Conservation (phyloP, 2,888 invertebrate genomes). For the Tortricodes alternella region DNA sequence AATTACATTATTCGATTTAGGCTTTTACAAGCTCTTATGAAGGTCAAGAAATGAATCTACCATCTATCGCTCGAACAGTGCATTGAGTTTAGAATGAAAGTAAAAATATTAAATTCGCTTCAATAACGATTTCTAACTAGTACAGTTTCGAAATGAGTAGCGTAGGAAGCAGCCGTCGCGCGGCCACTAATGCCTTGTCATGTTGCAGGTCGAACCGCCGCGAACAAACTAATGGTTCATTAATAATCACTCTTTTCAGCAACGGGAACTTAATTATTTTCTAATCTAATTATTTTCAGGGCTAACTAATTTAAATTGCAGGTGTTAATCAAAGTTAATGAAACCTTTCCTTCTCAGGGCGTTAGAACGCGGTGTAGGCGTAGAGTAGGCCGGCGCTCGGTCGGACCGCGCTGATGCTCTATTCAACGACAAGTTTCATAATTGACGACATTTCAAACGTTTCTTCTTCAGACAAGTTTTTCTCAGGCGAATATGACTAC, state of each 20-base stretch:
- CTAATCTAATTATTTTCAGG: conserved; percentile 72
- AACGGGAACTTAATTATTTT: conserved; percentile 44
- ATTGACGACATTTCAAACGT: neutral
- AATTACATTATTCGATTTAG: no score
- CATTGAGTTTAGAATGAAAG: neutral
- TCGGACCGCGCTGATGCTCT: neutral
- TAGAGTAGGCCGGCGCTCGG: conserved; percentile 32
- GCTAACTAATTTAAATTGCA: conserved; percentile 72
- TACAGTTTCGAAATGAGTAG: no score
- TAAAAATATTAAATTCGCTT: neutral
- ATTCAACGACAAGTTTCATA: neutral
- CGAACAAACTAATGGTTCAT: conserved; percentile 40
- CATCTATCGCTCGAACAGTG: no score
- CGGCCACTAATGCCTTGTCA: conserved; percentile 23
- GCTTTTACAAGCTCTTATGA: no score
- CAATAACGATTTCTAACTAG: no score
- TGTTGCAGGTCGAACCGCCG: conserved; percentile 29
- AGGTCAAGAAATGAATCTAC: no score
- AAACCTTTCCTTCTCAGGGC: conserved; percentile 62
- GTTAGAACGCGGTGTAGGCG: conserved; percentile 49
- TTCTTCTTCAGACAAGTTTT: neutral
- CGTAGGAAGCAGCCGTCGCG: conserved; percentile 1
- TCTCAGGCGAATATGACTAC: no score
- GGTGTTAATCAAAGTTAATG: conserved; percentile 54
- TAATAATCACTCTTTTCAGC: conserved; percentile 63